phyloP scores from a whole-genome alignment of 2,888 invertebrate species.

The Idaea dimidiata region DNA sequence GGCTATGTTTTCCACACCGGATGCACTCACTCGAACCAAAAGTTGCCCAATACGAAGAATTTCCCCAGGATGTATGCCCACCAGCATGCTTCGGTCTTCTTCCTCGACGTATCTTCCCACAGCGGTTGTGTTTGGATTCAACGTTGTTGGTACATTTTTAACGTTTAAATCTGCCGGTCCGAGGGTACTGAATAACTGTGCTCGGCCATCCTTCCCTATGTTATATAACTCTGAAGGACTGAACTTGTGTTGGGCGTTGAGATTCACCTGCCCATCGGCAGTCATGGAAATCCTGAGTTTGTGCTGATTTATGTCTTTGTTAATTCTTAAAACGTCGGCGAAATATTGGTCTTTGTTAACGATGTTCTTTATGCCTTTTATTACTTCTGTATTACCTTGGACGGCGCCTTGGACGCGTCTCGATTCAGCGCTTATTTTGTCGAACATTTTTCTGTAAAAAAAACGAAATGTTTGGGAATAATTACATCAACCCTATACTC shows the following conservation, averaged over 20 bases:
- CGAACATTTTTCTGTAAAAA: constrained; percentile 77
- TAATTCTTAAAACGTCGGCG: constrained; percentile 74
- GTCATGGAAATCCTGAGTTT: constrained; percentile 74
- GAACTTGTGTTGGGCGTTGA: constrained; percentile 67
- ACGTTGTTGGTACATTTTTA: constrained; percentile 54
- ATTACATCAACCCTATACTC: not conserved
- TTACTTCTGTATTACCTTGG: constrained; percentile 79
- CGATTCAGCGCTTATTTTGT: constrained; percentile 79
- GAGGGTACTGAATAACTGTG: constrained; percentile 55
- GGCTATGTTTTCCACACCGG: constrained; percentile 62
- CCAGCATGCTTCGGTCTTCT: constrained; percentile 43
- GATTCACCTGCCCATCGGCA: constrained; percentile 64
- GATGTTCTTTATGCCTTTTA: constrained; percentile 75
- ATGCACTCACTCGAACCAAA: constrained; percentile 57
- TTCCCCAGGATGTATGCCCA: constrained; percentile 66
- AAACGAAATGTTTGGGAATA: not conserved
- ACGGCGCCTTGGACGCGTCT: constrained; percentile 68
- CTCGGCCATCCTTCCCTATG: constrained; percentile 53
- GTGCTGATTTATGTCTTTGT: constrained; percentile 76
- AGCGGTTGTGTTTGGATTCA: constrained; percentile 41
- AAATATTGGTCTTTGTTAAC: constrained; percentile 79
- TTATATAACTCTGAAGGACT: constrained; percentile 60
- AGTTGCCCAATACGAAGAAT: constrained; percentile 60
- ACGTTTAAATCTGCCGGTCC: constrained; percentile 51
- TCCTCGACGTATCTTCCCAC: constrained; percentile 47